Conservation (phyloP, 2,113 vertebrate genomes). For the Tangachromis dhanisi region DNA sequence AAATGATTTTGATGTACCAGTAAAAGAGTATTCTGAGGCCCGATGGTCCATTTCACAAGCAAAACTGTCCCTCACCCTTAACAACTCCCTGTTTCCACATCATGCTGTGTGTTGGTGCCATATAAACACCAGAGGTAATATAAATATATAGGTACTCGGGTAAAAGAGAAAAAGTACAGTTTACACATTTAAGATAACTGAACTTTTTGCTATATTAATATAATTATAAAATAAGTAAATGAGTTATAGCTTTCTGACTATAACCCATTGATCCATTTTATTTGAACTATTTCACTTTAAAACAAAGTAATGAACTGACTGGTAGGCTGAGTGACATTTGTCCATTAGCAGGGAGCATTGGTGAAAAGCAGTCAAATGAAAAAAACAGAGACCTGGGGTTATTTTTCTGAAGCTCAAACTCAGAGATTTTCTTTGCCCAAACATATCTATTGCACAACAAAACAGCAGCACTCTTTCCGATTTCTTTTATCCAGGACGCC, state of each 20-base stretch:
- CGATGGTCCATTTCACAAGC: slow-evolving; percentile 3
- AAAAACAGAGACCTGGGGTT: background rate
- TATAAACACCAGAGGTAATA: background rate
- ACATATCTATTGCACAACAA: background rate
- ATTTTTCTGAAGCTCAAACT: background rate
- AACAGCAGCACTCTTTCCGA: background rate
- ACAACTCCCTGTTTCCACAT: background rate
- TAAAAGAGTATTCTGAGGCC: background rate
- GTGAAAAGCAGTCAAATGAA: background rate
- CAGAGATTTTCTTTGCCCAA: background rate
- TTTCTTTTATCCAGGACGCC: background rate
- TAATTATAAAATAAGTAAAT: background rate
- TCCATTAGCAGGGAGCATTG: background rate
- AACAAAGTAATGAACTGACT: background rate
- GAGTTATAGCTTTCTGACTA: background rate
- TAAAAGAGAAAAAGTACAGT: background rate
- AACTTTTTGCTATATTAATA: background rate
- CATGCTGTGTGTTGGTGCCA: background rate
- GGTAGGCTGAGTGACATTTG: background rate
- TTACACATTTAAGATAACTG: background rate
- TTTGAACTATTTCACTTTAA: background rate
- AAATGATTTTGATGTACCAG: slow-evolving; percentile 33
- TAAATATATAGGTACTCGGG: background rate
- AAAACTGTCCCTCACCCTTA: background rate
- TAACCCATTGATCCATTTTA: background rate